These are phyloP conservation scores for Gasterosteus aculeatus DNA, from an alignment of 2,113 vertebrate species.

Conservation along the genomic window DNA sequence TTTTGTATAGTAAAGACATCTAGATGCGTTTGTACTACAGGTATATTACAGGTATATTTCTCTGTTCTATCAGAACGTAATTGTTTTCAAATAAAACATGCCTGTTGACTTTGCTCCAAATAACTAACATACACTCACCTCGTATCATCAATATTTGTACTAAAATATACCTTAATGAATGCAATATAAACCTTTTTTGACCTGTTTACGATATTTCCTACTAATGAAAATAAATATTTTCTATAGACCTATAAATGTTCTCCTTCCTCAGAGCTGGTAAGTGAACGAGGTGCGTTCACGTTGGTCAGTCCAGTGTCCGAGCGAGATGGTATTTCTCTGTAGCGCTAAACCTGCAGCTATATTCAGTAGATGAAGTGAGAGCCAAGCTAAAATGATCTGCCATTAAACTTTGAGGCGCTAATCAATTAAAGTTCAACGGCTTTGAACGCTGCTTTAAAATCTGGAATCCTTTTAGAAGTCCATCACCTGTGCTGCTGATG, in stretches of 20 bases:
- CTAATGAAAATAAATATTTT: background rate
- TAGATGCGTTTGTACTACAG: background rate
- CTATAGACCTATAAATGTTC: too few species aligned
- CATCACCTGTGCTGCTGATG: background rate
- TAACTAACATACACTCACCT: too few species aligned
- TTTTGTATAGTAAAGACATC: background rate
- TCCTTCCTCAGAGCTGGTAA: slow-evolving; percentile 7
- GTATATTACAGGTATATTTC: background rate
- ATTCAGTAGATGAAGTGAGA: slow-evolving; percentile 63
- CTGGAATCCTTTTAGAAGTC: slow-evolving; percentile 16
- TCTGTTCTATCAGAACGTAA: background rate
- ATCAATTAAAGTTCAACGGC: slow-evolving; percentile 65
- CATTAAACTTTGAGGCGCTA: slow-evolving; percentile 72
- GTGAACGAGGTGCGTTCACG: slow-evolving; percentile 46
- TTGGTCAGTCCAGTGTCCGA: slow-evolving; percentile 53
- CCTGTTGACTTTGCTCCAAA: too few species aligned
- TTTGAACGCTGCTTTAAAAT: slow-evolving; percentile 41
- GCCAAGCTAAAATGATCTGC: slow-evolving; percentile 73
- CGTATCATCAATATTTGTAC: background rate
- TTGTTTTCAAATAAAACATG: background rate
- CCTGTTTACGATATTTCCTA: background rate
- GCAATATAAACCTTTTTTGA: background rate
- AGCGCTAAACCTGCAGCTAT: slow-evolving; percentile 69
- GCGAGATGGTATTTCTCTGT: slow-evolving; percentile 72
- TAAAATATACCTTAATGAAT: background rate